Evolutionary conservation across 2,113 vertebrate species (phyloP).

Genomic region (Sigmodon hispidus): DNA sequence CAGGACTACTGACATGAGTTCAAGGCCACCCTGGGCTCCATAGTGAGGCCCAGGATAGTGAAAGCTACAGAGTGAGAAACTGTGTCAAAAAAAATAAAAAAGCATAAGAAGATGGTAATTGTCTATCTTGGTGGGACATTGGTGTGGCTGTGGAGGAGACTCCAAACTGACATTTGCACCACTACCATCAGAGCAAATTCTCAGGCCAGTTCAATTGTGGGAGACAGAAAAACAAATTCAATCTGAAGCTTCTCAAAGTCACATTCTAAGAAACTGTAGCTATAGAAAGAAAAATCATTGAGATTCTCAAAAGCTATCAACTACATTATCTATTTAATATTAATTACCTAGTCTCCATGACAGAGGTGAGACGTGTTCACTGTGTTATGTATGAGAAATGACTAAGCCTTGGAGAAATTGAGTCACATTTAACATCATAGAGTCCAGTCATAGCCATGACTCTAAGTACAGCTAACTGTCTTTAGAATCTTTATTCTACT

Average conservation of each 20-base stretch:
- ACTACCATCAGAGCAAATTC: background rate
- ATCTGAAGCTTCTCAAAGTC: background rate
- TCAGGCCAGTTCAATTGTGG: background rate
- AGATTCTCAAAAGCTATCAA: background rate
- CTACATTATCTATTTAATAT: background rate
- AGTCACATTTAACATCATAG: background rate
- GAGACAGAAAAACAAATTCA: background rate
- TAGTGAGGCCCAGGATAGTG: background rate
- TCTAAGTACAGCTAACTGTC: background rate
- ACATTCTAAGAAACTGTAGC: background rate
- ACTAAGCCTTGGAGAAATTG: background rate
- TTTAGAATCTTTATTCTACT: background rate
- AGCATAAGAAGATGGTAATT: background rate
- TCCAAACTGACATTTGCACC: background rate
- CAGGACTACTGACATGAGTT: background rate
- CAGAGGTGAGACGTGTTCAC: background rate
- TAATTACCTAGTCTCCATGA: background rate
- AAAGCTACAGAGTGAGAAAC: background rate
- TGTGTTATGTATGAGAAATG: background rate
- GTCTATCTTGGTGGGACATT: background rate
- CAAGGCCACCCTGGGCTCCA: background rate
- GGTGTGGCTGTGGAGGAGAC: background rate
- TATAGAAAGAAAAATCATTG: background rate
- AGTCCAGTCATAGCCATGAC: background rate
- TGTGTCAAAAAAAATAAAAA: background rate